Evolutionary conservation across 2,797 vertebrate genomes (phyloP).

Genomic region (Ambastaia sidthimunki): DNA sequence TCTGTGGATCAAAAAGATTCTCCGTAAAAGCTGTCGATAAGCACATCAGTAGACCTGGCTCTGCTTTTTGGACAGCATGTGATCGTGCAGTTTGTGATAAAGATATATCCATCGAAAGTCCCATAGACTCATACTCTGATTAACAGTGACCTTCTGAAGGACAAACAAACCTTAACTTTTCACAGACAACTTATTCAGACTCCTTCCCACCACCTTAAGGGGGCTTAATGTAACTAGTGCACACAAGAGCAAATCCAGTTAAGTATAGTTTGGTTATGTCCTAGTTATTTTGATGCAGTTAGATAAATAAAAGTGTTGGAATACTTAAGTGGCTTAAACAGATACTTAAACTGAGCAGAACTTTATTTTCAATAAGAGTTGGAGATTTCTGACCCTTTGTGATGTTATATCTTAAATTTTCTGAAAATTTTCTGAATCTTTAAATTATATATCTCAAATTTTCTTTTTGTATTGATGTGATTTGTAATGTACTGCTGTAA

Average conservation of each 20-base stretch:
- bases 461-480: no score
- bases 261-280: background rate
- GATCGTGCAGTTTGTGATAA: slow-evolving; percentile 48
- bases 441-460: no score
- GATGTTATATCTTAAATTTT: no score
- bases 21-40: slow-evolving; percentile 59
- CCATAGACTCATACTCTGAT: slow-evolving; percentile 4
- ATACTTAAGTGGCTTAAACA: no score
- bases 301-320: slow-evolving; percentile 22
- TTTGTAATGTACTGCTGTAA: no score
- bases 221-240: background rate
- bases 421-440: no score
- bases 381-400: no score
- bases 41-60: slow-evolving; percentile 50
- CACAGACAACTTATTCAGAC: background rate
- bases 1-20: slow-evolving; percentile 46
- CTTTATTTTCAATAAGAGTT: no score
- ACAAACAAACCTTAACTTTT: slow-evolving; percentile 6
- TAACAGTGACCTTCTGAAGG: slow-evolving; percentile 39
- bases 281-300: slow-evolving; percentile 3
- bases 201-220: background rate
- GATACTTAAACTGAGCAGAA: no score
- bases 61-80: slow-evolving; percentile 13
- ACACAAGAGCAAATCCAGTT: background rate
- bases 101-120: slow-evolving; percentile 33